Percentiles rank a stretch among this genome's conserved stretches.
Conservation (phyloP, 2,113 vertebrate species). For the Globicephala melas region DNA sequence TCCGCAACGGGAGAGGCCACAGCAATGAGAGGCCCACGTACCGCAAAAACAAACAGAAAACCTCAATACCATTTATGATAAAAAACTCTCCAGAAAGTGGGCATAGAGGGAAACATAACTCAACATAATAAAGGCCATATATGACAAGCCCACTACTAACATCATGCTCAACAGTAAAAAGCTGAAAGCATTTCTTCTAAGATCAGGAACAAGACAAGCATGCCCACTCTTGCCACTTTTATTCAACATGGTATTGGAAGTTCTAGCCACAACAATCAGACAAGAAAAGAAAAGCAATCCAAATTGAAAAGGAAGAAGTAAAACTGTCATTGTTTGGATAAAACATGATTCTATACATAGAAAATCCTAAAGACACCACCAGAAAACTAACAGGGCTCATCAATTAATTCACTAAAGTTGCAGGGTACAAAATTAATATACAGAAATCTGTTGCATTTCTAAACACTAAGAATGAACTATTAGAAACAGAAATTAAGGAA, state of each 20-base stretch:
- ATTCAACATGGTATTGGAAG: background rate
- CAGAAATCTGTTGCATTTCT: background rate
- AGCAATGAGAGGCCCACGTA: too few relatives aligned
- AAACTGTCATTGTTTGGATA: background rate
- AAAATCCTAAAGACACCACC: background rate
- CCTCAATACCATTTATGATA: too few relatives aligned
- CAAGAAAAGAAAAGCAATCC: background rate
- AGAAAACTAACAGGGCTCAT: background rate
- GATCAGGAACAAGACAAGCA: too few relatives aligned
- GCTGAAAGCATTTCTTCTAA: too few relatives aligned
- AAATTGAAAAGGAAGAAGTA: background rate
- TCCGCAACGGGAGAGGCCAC: too few relatives aligned
- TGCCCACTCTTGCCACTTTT: background rate
- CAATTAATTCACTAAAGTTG: background rate
- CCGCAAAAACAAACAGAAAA: too few relatives aligned
- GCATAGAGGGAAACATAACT: too few relatives aligned
- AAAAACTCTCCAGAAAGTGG: too few relatives aligned
- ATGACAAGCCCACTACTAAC: too few relatives aligned
- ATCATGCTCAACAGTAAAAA: too few relatives aligned
- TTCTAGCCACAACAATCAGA: background rate
- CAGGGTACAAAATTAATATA: background rate
- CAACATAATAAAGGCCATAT: too few relatives aligned
- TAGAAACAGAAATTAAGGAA: background rate
- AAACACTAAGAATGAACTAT: background rate
- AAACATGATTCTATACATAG: background rate